A percentile compares a stretch with the other conserved stretches of the same genome.
Evolutionary conservation across 2,797 vertebrate genomes (phyloP).

Genomic region (Mormyrops boulengeri): DNA sequence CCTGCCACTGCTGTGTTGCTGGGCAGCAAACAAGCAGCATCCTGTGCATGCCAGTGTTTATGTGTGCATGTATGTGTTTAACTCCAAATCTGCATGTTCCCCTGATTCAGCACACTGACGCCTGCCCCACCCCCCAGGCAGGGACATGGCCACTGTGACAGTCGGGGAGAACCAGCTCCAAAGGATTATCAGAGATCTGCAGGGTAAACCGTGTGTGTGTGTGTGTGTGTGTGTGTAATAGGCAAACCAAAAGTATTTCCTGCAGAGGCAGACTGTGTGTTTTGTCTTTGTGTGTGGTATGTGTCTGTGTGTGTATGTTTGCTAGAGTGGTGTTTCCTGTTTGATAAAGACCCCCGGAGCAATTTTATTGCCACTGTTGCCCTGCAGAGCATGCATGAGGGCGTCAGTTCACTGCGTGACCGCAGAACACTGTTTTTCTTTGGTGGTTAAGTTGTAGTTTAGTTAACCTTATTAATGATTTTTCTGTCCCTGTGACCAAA

Average conservation of each 20-base stretch:
- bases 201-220: slow-evolving; percentile 60
- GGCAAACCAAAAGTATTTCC: background rate
- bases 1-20: background rate
- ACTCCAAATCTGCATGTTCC: background rate
- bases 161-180: slow-evolving; percentile 84
- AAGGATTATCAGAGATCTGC: slow-evolving; percentile 86
- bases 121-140: background rate
- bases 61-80: background rate
- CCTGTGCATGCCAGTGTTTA: background rate
- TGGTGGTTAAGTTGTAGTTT: background rate
- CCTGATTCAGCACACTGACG: background rate
- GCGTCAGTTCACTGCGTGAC: background rate
- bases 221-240: background rate
- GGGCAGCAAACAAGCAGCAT: background rate
- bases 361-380: background rate
- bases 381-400: background rate
- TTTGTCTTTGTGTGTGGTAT: background rate
- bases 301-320: background rate
- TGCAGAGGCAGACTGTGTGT: background rate
- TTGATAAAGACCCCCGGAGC: background rate
- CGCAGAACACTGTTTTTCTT: background rate
- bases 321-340: background rate
- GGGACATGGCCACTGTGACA: slow-evolving; percentile 63
- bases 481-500: background rate
- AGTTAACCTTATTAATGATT: background rate